Base-by-base conservation (phyloP, 1,140 invertebrate species). In the Bombus balteatus region DNA sequence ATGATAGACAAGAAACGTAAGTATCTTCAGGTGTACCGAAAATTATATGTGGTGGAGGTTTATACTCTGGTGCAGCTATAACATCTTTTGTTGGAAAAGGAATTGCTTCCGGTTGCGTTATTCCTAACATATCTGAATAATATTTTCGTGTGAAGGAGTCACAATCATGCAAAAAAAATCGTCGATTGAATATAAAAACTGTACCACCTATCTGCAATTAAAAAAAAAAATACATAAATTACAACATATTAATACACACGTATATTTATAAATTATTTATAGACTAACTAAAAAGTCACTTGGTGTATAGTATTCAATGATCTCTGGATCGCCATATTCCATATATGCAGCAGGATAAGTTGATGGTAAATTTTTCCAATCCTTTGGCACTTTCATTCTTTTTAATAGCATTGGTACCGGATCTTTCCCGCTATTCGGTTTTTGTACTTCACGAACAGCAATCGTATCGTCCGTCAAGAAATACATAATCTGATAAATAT, bases 381-480 rank as follows among this genome's bases (percentile, higher is more conserved):
- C 96, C 93, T 98, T 98, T 2, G 98, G 97, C 22, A 98, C 94
- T 95, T 97, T 98, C 22, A 96, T 97, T 93, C 97, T 97, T 89
- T 97, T 97, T 62, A 98, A 95, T 2, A 98, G 93, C 79, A 97
- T 93, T 34, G 96, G 96, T 93, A 97, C 97, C 3, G 97, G 97
- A 94, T 98, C 97, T 85, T 97, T 96, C 0, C 97, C 97, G 87
- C 96, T 96, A 92, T 97, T 97, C 15, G 96, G 95, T 79, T 95
- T 96, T 83, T 97, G 96, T 28, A 97, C 95, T 94, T 98, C 97
- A 88, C 97, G 96, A 4, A 99, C 95, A 85, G 97, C 96, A 74
- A 98, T 96, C 0, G 97, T 98, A 91, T 98, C 97, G 93, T 98
- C 97, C 71, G 96, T 96, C 25, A 98, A 94, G 93, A 97, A 98